phyloP scores from a whole-genome alignment of 1,140 invertebrate genomes.

The Rhynchophorus ferrugineus region DNA sequence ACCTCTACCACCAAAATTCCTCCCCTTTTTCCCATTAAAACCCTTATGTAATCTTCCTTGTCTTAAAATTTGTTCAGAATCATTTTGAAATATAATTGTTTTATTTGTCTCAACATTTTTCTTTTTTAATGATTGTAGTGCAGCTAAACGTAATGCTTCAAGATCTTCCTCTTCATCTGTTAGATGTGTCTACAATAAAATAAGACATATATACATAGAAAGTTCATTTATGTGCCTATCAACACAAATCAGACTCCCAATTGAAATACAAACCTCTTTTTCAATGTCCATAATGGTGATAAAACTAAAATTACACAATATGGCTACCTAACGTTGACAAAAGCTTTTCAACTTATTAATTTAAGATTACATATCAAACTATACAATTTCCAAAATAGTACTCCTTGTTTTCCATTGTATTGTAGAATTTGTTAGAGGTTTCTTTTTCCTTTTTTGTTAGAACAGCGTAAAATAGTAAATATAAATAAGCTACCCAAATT shows the following conservation, averaged over 20 bases:
- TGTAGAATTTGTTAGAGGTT: no score
- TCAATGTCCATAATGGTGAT: background rate
- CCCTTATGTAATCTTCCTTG: conserved; percentile 1
- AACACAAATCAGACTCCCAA: background rate
- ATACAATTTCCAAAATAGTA: no score
- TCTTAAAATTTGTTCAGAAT: background rate
- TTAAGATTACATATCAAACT: no score
- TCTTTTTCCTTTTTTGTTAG: no score
- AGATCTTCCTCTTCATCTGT: conserved; percentile 40
- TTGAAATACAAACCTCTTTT: background rate
- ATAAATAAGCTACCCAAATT: no score
- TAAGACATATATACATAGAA: no score
- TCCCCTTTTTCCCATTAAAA: conserved; percentile 18
- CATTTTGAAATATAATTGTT: background rate
- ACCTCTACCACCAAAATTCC: conserved; percentile 24
- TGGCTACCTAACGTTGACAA: background rate
- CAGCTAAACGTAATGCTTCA: conserved; percentile 36
- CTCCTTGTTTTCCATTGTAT: no score
- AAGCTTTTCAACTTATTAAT: no score
- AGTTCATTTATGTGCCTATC: background rate
- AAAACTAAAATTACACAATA: background rate
- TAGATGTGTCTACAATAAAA: conserved; percentile 20
- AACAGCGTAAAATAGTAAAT: no score
- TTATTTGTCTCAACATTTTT: conserved; percentile 6
- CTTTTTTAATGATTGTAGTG: conserved; percentile 35